Base-by-base conservation (phyloP, 2,888 invertebrate genomes). In the Trichopoda pennipes region DNA sequence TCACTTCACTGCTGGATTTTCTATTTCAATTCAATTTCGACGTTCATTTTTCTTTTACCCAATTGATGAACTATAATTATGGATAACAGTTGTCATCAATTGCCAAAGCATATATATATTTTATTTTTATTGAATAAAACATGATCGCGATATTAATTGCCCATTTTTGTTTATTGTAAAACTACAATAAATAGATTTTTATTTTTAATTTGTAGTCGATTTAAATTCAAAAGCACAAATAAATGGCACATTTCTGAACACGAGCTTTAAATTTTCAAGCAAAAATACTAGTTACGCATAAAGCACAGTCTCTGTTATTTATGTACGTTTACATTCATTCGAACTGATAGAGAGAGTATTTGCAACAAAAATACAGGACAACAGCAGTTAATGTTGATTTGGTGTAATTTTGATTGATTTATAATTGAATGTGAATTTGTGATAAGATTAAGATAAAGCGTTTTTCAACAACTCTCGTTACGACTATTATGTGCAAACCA, bases 361-460 rank as follows among this genome's bases (percentile, higher is more conserved):
- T 58, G 28, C 66, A 28, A 75, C 32, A 74, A n/a, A 51, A 28
- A 28, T 32, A 42, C n/a, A 28, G 23, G 14, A 55, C 16, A 38
- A 19, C 38, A 23, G 12, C 10, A 42, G 16, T 53, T 17, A 6
- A 3, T 51, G n/a, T 35, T 28, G 17, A 60, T 76, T 84, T 74
- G 69, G 83, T 76, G 81, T 74, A 77, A 87, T 87, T 89, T 89
- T 88, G 88, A 88, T 88, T 88, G 89, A 88, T 88, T 88, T 88
- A 88, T 89, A 88, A 88, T 89, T 89, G 88, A 88, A 88, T 87
- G 86, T 85, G 87, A 89, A 87, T 86, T 87, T 88, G 85, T 88
- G 89, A 89, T 88, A 88, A 89, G 89, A 88, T 88, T 89, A 86
- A 89, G 89, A 89, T 89, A 89, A 88, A 88, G 86, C 86, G 85